These are phyloP conservation scores for Petrophora chlorosata DNA, from an alignment of 2,888 invertebrate species.

Conservation along the genomic window DNA sequence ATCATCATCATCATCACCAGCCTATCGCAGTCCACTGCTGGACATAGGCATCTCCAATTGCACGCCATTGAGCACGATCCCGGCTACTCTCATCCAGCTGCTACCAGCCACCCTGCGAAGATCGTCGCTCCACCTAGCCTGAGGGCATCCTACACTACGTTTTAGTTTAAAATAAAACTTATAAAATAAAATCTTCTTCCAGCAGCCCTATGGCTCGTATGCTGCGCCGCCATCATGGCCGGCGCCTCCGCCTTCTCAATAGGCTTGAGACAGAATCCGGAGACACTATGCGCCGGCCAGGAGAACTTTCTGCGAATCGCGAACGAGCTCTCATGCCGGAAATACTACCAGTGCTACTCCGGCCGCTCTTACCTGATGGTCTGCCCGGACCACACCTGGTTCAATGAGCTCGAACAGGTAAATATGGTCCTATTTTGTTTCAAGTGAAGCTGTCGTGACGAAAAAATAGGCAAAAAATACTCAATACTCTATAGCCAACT, in stretches of 20 bases:
- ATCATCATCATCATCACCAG: too few relatives aligned
- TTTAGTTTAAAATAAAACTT: too few relatives aligned
- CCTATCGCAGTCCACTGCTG: too few relatives aligned
- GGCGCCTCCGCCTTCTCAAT: conserved; percentile 72
- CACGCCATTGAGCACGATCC: too few relatives aligned
- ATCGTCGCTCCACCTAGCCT: too few relatives aligned
- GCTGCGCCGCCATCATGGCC: conserved; percentile 57
- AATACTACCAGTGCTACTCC: conserved; percentile 77
- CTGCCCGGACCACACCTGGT: conserved; percentile 73
- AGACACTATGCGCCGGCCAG: conserved; percentile 75
- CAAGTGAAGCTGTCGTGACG: not conserved
- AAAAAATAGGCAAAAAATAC: not conserved
- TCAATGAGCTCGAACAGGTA: conserved; percentile 75
- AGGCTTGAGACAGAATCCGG: conserved; percentile 72
- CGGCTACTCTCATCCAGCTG: too few relatives aligned
- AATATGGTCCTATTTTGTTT: not conserved
- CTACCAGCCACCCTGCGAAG: too few relatives aligned
- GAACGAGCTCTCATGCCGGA: conserved; percentile 59
- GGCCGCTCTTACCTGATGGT: conserved; percentile 70
- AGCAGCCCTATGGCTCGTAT: conserved; percentile 55
- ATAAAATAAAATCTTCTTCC: conserved; percentile 21
- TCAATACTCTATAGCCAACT: not conserved
- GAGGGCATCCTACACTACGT: too few relatives aligned
- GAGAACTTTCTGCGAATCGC: conserved; percentile 77
- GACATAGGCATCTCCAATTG: too few relatives aligned